A percentile compares a stretch with the other conserved stretches of the same genome.
Conservation (phyloP, 2,113 vertebrate species). For the Todiramphus saurophagus region DNA sequence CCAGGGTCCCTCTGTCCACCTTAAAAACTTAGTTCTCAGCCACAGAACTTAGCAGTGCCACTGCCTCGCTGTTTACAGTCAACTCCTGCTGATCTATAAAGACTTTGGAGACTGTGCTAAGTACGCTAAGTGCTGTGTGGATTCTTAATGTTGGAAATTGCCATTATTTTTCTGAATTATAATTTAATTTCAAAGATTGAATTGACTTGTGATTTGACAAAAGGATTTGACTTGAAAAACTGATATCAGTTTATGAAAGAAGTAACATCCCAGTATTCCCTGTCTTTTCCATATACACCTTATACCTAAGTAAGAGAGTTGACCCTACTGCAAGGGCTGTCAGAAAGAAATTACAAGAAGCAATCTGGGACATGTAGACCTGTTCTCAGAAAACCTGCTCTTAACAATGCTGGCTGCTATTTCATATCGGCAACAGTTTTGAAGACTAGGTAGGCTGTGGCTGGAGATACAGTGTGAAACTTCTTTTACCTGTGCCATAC, state of each 20-base stretch:
- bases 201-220: not conserved
- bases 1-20: no score
- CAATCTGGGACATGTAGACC: not conserved
- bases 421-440: not conserved
- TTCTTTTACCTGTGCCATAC: not conserved
- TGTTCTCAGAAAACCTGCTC: fast-evolving
- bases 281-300: not conserved
- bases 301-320: not conserved
- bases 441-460: not conserved
- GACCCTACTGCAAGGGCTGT: not conserved
- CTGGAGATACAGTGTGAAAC: not conserved
- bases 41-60: no score
- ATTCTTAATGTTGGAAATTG: not conserved
- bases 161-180: not conserved
- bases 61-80: no score
- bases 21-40: no score
- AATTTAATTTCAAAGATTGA: not conserved
- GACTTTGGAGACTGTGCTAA: not conserved
- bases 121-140: not conserved
- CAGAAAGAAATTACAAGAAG: not conserved
- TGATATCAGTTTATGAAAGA: not conserved
- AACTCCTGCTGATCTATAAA: not conserved
- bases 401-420: not conserved
- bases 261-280: not conserved
- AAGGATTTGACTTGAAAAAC: not conserved